Base-by-base conservation (phyloP, 2,888 invertebrate species). In the Pocota personata region DNA sequence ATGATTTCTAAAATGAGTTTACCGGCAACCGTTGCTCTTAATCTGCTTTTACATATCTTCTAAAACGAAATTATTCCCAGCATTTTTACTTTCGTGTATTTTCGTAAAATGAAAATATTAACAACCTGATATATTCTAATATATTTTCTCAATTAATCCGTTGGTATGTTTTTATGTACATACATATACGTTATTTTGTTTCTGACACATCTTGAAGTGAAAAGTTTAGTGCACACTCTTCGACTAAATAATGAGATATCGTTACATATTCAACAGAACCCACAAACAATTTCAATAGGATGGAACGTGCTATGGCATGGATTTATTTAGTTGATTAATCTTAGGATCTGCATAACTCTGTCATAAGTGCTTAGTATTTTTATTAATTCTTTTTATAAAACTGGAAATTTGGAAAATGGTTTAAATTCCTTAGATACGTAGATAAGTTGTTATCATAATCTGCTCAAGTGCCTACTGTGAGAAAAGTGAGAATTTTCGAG, bases 21-120 rank as follows among this genome's bases (percentile, higher is more conserved):
- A 75, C 75, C 75, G 64, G 64, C 48, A 73, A 52, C 62, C 60
- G 30, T 73, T 73, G 73, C 40, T 52, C 50, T 73, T 62, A 62
- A 50, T 37, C 60, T 58, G 8, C 37, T 62, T 19, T 40, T n/a
- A 19, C 19, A 40, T 69, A 43, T 32, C 21, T 1, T 46, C 12
- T 16, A 6, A 8, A 32, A 30, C 46, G n/a, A 64, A 64, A 21
- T 46, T 46, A 3, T 64, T 64, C 10, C n/a, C 19, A 32, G 32
- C 1, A 24, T 16, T 19, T 40, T 32, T 64, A 32, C 19, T 27
- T 52, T 27, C 2, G n/a, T n/a, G 27, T 43, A 10, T 57, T 60
- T 60, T 60, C 1, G 24, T 21, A 48, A 48, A 64, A 48, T 64
- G n/a, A 37, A 58, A 58, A 58, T 21, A 12, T 40, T 24, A 4